Base-by-base conservation (phyloP, 2,888 invertebrate species). In the Himalopsyche kuldschensis region DNA sequence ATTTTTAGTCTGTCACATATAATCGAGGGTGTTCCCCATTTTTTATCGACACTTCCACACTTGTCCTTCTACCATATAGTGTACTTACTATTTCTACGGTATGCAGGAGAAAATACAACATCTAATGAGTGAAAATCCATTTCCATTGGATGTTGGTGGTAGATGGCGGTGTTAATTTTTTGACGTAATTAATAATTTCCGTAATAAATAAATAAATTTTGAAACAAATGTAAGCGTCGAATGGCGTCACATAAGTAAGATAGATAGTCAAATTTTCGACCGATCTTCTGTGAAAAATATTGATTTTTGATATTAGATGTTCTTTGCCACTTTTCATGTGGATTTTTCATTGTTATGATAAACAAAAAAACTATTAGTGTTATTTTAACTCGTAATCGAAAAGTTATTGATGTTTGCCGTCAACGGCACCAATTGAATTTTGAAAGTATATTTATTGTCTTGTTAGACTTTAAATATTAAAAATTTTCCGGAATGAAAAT, bases 261-360 rank as follows among this genome's bases (percentile, higher is more conserved):
- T 48, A 48, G 11, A 41, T 8, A 41, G 5, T 41, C n/a, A n/a
- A 48, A n/a, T 48, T n/a, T n/a, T 48, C n/a, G 41, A 63, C 27
- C 10, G 0, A 76, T 76, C 75, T 76, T 81, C 81, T 76, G 27
- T 30, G 32, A 48, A 76, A 81, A 81, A 81, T 76, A 76, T 76
- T 48, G 31, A 5, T 27, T 20, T 24, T 30, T 69, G n/a, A n/a
- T n/a, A n/a, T n/a, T 27, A 30, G 35, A 81, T 24, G 30, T 69
- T 76, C 20, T 47, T 76, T 31, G 76, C 76, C 81, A 48, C 24
- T 76, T 48, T 81, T 76, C 47, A 76, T 30, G 17, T 76, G 76
- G 81, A 46, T 24, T 31, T 76, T 81, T 81, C 31, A 47, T 63
- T 75, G 47, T 75, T 17, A 48, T 47, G 24, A 81, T 30, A 76